These are phyloP conservation scores for Mormoops blainvillei DNA, from an alignment of 2,113 vertebrate species.

Conservation along the genomic window DNA sequence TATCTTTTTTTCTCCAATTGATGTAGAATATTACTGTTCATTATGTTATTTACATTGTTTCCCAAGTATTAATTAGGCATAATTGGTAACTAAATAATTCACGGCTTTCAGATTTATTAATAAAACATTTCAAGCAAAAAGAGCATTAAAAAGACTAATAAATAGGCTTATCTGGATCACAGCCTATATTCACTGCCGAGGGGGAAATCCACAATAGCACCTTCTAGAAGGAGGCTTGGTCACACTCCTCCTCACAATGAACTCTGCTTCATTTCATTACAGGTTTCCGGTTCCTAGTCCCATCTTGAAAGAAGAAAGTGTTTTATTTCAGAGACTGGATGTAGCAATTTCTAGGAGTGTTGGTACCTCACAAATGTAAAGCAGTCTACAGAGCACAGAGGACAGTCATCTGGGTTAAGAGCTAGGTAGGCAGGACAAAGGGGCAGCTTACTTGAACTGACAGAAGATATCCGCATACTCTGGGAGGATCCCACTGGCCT, in stretches of 20 bases:
- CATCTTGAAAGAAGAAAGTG: neutral
- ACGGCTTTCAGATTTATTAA: neutral
- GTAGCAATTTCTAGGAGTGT: neutral
- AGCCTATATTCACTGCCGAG: neutral
- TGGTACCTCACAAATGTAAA: neutral
- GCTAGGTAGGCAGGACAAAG: neutral
- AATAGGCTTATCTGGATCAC: neutral
- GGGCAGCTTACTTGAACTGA: conserved; percentile 95
- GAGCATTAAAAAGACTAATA: neutral
- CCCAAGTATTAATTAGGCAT: neutral
- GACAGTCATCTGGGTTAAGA: neutral
- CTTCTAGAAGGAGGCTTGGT: neutral
- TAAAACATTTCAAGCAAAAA: neutral
- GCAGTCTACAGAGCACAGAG: neutral
- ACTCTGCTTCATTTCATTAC: neutral
- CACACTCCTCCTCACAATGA: neutral
- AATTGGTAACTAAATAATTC: neutral
- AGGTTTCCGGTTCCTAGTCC: neutral
- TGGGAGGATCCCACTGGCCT: conserved; percentile 91
- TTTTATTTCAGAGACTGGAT: neutral
- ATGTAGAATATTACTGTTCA: neutral
- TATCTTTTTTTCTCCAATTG: neutral
- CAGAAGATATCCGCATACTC: conserved; percentile 99
- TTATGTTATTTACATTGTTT: neutral
- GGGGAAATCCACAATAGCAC: neutral